Percentiles rank a stretch among this genome's conserved stretches.
Conservation (phyloP, 2,113 vertebrate species). For the Neofelis nebulosa region DNA sequence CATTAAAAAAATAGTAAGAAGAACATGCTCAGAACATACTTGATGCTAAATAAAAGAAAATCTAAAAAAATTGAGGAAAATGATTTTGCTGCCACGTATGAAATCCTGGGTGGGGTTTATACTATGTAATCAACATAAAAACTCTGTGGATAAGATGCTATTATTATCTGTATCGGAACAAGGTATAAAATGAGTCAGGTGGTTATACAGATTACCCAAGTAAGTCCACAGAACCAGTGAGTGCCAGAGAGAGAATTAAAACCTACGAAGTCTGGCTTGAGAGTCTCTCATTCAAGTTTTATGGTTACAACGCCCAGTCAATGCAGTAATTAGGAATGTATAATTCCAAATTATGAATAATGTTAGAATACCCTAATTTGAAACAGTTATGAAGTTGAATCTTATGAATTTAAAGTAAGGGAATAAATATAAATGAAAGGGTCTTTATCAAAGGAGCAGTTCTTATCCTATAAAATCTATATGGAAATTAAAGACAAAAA, state of each 20-base stretch:
- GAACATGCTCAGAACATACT: neutral
- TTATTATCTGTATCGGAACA: neutral
- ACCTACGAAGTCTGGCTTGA: neutral
- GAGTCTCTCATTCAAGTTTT: neutral
- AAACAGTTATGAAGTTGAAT: neutral
- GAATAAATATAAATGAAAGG: neutral
- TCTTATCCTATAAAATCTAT: neutral
- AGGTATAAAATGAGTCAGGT: neutral
- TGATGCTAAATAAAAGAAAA: neutral
- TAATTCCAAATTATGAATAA: neutral
- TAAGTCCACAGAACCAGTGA: neutral
- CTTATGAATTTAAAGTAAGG: neutral
- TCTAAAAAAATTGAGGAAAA: neutral
- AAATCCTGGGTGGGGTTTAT: neutral
- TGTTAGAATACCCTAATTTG: neutral
- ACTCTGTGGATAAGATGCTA: neutral
- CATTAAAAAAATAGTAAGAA: neutral
- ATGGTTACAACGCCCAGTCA: neutral
- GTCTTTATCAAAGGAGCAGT: neutral
- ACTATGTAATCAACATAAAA: neutral
- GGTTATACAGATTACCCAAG: neutral
- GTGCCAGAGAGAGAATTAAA: neutral
- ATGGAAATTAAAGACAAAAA: constrained; percentile 12
- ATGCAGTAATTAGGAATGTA: neutral
- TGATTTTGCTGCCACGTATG: neutral